Conservation (phyloP, 2,797 vertebrate genomes). For the Natrix natrix region DNA sequence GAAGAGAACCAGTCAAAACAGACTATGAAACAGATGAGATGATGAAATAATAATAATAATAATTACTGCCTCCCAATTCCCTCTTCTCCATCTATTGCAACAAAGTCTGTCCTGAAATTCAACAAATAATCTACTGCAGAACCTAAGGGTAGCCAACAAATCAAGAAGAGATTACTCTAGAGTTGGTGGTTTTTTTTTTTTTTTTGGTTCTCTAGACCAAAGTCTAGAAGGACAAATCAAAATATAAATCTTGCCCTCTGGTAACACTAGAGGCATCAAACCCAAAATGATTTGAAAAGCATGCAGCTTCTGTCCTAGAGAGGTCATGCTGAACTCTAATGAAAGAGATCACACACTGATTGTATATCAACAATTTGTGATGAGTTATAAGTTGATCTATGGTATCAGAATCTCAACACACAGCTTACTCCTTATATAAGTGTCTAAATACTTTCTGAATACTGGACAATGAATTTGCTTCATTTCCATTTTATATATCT, state of each 20-base stretch:
- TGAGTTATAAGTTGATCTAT: background rate
- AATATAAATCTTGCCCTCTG: background rate
- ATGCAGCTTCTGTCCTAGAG: background rate
- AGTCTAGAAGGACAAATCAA: background rate
- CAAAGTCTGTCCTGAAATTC: background rate
- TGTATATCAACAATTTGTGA: background rate
- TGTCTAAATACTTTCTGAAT: background rate
- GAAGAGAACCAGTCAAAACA: background rate
- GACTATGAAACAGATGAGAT: background rate
- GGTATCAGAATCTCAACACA: background rate
- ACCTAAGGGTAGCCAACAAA: background rate
- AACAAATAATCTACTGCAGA: no score
- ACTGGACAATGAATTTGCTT: background rate
- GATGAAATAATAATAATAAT: background rate
- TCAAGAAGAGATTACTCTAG: background rate
- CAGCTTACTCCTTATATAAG: background rate
- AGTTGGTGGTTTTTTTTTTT: background rate
- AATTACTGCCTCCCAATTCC: background rate
- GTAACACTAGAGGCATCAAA: background rate
- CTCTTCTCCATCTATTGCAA: background rate
- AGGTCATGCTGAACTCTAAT: background rate
- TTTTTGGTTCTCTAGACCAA: background rate
- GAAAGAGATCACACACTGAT: background rate
- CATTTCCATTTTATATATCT: background rate
- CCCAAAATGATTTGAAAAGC: background rate